A percentile compares a stretch with the other conserved stretches of the same genome.
Conservation (phyloP, 1,140 invertebrate genomes). For the Lucilia cuprina region DNA sequence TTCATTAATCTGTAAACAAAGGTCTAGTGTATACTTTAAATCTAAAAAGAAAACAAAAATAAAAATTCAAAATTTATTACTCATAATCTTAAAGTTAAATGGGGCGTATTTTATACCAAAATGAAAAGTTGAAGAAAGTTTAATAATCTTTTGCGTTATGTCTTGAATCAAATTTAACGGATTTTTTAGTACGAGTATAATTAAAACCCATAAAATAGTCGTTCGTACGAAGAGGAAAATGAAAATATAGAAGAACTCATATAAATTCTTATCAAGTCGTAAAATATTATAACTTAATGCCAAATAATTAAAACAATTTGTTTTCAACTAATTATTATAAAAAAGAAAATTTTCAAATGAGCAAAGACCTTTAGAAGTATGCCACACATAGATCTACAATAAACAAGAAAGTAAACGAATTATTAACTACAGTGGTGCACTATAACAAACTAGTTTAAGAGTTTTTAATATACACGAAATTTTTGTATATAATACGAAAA, state of each 20-base stretch:
- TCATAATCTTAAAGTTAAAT: background rate
- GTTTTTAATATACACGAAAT: too few species aligned
- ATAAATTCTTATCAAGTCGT: constrained; percentile 17
- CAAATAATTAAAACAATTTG: constrained; percentile 35
- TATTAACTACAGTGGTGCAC: too few species aligned
- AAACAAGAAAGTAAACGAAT: too few species aligned
- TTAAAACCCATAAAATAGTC: constrained; percentile 20
- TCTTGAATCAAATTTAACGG: constrained; percentile 18
- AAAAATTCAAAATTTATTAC: background rate
- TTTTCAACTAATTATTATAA: constrained; percentile 26
- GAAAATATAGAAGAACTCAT: background rate
- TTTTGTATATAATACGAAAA: too few species aligned
- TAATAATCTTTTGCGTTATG: constrained; percentile 12
- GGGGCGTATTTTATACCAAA: background rate
- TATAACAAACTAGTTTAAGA: too few species aligned
- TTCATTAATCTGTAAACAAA: background rate
- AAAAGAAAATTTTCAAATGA: background rate
- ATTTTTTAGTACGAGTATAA: constrained; percentile 2
- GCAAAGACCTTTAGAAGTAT: background rate
- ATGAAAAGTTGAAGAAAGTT: background rate
- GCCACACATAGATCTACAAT: background rate
- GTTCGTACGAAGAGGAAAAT: background rate
- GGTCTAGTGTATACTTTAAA: background rate
- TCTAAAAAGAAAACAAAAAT: background rate
- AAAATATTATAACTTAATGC: constrained; percentile 34